These are phyloP conservation scores for Pipistrellus pygmaeus DNA, from an alignment of 2,797 vertebrate genomes.

Conservation along the genomic window DNA sequence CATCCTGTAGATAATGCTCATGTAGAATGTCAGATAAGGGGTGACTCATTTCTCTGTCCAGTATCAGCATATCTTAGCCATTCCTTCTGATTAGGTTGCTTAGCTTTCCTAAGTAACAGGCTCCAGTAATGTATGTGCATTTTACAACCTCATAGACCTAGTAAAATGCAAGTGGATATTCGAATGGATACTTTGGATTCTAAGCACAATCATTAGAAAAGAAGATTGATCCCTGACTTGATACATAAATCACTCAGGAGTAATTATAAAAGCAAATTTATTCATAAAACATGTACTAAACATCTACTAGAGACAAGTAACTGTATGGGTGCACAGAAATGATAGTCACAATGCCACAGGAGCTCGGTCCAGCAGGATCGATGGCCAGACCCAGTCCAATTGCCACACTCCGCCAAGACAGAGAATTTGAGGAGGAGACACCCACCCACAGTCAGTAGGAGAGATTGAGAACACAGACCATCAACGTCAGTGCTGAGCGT, in stretches of 20 bases:
- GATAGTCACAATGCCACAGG: not conserved
- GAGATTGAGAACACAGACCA: not conserved
- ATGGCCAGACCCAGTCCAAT: not conserved
- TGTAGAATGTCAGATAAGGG: not conserved
- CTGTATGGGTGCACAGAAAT: not conserved
- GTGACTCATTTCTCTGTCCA: not conserved
- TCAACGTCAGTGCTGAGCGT: not conserved
- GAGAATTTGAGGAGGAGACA: not conserved
- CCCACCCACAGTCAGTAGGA: not conserved
- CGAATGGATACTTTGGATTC: not conserved
- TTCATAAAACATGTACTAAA: constrained; percentile 18
- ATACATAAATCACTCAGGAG: constrained; percentile 16
- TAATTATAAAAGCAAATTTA: constrained; percentile 54
- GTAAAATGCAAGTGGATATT: not conserved
- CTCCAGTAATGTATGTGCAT: not conserved
- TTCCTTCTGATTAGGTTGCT: not conserved
- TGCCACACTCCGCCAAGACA: not conserved
- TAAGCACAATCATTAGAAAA: constrained; percentile 10
- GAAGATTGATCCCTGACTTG: not conserved
- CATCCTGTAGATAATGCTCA: not conserved
- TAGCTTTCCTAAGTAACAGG: not conserved
- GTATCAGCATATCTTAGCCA: not conserved
- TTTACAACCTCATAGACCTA: not conserved
- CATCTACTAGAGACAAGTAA: constrained; percentile 4
- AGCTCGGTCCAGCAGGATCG: not conserved